phyloP scores from a whole-genome alignment of 1,140 invertebrate genomes.

The Drosophila sucinea region DNA sequence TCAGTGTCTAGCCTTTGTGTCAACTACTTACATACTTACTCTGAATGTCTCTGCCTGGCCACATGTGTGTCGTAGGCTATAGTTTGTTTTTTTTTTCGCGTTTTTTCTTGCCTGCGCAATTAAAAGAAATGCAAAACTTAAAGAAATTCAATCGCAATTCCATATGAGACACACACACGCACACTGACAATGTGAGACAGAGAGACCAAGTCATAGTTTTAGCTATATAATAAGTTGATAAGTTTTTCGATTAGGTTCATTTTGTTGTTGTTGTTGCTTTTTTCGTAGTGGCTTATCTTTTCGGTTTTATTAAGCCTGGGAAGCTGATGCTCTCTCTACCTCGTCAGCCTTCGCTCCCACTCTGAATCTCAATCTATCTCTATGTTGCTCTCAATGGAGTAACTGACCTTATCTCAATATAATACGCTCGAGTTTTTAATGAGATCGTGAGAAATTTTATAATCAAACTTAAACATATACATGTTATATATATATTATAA shows the following conservation, averaged over 20 bases:
- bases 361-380: neutral
- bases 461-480: conserved; percentile 23
- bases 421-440: conserved; percentile 36
- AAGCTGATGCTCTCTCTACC: conserved; percentile 13
- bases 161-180: conserved; percentile 62
- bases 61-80: conserved; percentile 19
- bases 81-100: conserved; percentile 9
- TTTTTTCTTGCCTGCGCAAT: conserved; percentile 63
- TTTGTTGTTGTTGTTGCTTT: conserved; percentile 6
- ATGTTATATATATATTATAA: neutral
- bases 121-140: conserved; percentile 68
- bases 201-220: conserved; percentile 30
- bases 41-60: conserved; percentile 5
- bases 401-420: conserved; percentile 55
- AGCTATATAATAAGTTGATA: conserved; percentile 12
- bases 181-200: conserved; percentile 10
- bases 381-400: neutral
- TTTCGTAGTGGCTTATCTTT: conserved; percentile 6
- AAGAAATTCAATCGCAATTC: conserved; percentile 67
- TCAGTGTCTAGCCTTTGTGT: conserved; percentile 66
- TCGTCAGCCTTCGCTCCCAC: neutral
- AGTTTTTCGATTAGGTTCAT: conserved; percentile 3
- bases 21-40: conserved; percentile 24
- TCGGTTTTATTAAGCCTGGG: neutral
- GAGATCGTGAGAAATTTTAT: conserved; percentile 67